Base-by-base conservation (phyloP, 2,113 vertebrate genomes). In the Nanger granti region DNA sequence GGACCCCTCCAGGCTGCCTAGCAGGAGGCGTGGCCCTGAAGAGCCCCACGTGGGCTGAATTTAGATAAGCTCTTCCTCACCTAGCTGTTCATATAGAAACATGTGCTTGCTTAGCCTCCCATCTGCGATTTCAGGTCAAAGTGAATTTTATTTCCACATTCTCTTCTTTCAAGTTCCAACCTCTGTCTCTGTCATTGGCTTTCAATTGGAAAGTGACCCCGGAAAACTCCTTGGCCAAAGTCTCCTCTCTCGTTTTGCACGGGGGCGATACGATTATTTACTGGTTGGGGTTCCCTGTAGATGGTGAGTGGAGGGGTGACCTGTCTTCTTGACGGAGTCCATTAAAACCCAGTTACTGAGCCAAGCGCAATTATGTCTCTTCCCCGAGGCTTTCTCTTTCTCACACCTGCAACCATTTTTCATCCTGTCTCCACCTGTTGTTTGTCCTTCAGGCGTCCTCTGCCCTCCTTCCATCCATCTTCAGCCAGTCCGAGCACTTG, bases 121-220 rank as follows among this genome's bases (percentile, higher is more conserved):
- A 4, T 55, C 13, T 83, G 34, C 69, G 59, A 49, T 54, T 55
- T 59, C 87, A 89, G 26, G 24, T 95, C 54, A 87, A 91, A 89
- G 66, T 66, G 7, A 83, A 44, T 87, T 52, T 92, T 37, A 87
- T 93, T 54, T 47, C 79, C 37, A 84, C 15, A 59, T 44, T 26
- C 24, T 59, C 41, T 93, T 88, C 83, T 66, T 93, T 60, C 8
- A 6, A 69, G 80, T 92, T 96, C 4, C 31, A 57, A n/a, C 37
- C 28, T 90, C 26, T 59, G 41, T 66, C 84, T 92, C 85, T 84
- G 28, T 87, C 49, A 80, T 57, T 96, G 8, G 31, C 57, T 94
- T 95, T 96, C n/a, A 31, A 31, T 37, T 91, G 69, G 64, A 87
- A 93, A 94, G 52, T 44, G 60, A 83, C n/a, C 6, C 24, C 37